Conservation (phyloP, 2,113 vertebrate species). For the Nanorana parkeri region DNA sequence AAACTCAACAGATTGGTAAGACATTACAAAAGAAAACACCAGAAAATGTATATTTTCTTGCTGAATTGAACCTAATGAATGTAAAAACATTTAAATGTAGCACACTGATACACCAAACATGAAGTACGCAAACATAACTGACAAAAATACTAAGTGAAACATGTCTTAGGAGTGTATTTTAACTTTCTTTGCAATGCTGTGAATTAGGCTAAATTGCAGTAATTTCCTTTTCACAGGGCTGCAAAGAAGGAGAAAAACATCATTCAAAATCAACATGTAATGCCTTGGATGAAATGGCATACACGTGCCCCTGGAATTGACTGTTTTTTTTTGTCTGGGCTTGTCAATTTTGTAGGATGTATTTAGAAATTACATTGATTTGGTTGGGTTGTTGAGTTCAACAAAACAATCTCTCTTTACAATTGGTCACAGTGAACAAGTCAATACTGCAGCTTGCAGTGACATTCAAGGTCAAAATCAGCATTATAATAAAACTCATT, state of each 20-base stretch:
- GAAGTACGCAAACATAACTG: no score
- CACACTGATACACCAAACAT: no score
- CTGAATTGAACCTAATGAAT: background rate
- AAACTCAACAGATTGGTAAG: no score
- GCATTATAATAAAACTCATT: conserved; percentile 25
- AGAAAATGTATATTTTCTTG: no score
- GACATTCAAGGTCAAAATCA: conserved; percentile 32
- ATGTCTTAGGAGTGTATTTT: no score
- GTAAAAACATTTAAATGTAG: background rate
- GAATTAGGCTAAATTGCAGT: no score
- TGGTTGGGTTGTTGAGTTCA: conserved; percentile 10
- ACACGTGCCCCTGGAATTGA: background rate
- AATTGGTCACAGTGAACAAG: conserved; percentile 31
- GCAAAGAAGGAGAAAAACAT: no score
- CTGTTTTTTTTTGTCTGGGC: background rate
- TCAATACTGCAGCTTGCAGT: conserved; percentile 21
- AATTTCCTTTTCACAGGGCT: no score
- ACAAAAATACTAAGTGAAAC: no score
- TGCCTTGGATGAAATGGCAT: background rate
- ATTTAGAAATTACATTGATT: conserved; percentile 31
- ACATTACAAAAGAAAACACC: no score
- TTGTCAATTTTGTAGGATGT: conserved; percentile 20
- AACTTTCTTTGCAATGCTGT: no score
- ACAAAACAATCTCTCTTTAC: conserved; percentile 16
- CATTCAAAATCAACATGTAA: background rate